phyloP scores from a whole-genome alignment of 1,140 invertebrate genomes.

The Pogonus chalceus region DNA sequence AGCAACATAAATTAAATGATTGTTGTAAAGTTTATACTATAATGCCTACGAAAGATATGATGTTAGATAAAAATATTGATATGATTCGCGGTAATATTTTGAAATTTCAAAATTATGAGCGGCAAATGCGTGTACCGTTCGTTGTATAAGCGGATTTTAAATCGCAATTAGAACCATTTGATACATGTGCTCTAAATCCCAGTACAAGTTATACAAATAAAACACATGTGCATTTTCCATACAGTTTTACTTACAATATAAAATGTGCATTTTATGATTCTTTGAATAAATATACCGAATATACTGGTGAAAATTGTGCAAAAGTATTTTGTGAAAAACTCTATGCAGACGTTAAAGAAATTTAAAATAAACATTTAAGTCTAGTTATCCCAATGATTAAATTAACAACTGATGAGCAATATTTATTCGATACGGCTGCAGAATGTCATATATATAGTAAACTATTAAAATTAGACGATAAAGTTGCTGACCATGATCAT shows the following conservation, averaged over 20 bases:
- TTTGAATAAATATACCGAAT: constrained; percentile 24
- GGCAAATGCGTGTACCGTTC: constrained; percentile 25
- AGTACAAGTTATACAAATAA: constrained; percentile 16
- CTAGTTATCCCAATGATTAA: constrained; percentile 12
- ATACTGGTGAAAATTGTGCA: constrained; percentile 25
- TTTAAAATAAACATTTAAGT: constrained; percentile 15
- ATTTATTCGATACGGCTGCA: background rate
- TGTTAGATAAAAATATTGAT: too few relatives aligned
- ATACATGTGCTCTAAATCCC: constrained; percentile 19
- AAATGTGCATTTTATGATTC: constrained; percentile 32
- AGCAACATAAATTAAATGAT: constrained; percentile 22
- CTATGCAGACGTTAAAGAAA: constrained; percentile 18
- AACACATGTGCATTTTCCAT: constrained; percentile 29
- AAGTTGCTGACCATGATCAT: constrained; percentile 26
- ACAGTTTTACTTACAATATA: constrained; percentile 32
- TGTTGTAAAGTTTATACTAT: constrained; percentile 22
- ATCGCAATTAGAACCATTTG: constrained; percentile 23
- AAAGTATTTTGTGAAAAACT: constrained; percentile 26
- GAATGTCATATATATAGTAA: constrained; percentile 22
- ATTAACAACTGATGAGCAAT: constrained; percentile 7
- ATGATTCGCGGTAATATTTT: constrained; percentile 20
- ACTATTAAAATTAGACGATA: constrained; percentile 15
- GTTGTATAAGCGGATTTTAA: constrained; percentile 31
- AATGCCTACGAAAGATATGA: constrained; percentile 17
- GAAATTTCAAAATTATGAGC: constrained; percentile 26